Evolutionary conservation across 2,888 invertebrate species (phyloP), one percentile per base, ranked within the genome.

Genomic region (Diaprepes abbreviatus): DNA sequence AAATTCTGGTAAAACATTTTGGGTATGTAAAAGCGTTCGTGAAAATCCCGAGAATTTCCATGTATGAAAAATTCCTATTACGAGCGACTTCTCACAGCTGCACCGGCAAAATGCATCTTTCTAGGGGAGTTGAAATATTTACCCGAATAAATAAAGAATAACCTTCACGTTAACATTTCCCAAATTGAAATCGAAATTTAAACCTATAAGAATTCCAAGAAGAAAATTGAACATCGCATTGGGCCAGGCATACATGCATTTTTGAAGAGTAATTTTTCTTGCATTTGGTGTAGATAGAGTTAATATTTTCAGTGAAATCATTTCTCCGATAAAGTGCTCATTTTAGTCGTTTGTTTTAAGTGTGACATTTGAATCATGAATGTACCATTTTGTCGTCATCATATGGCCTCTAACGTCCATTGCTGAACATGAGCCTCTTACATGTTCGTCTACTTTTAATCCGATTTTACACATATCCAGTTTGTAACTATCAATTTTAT

Each of bases 1-100:
- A 3, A 35, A n/a, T 35, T 35, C 35, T n/a, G n/a, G 12, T 35
- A 35, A 35, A 35, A 12, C 6, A 21, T 12, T n/a, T 45, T 24
- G n/a, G 24, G 12, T 9, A 45, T 45, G 24, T 7, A 40, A 38
- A 38, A 38, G 16, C 14, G 16, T 12, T 16, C 38, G 14, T 6
- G 6, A n/a, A 24, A 45, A 24, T 40, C 16, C 17, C 7, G 17
- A 12, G 7, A 16, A 43, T 10, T 43, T 43, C 19, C 43, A 3
- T 12, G 12, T 24, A 24, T 24, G 43, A 45, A 12, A 45, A 24
- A 45, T 45, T 45, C 24, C 45, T 24, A 6, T 45, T 45, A 24
- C 45, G 21, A 45, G 21, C 21, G 45, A 45, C 45, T 45, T 45
- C 24, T 45, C 45, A 45, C 45, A 45, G 45, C 45, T 45, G 45